Evolutionary conservation across 2,113 vertebrate species (phyloP).

Genomic region (Spea bombifrons): DNA sequence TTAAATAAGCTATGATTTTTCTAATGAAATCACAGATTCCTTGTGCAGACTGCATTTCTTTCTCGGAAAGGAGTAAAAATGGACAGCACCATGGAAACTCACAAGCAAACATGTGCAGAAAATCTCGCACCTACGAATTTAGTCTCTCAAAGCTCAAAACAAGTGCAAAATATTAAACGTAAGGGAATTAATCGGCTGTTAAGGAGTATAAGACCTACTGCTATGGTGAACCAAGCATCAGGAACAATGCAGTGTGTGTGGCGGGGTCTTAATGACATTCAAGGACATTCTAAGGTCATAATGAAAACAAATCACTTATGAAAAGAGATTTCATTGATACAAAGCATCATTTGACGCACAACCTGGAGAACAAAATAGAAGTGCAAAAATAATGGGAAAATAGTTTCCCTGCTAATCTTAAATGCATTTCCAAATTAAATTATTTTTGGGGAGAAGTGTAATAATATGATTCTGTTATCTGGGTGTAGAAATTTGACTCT

Average conservation of each 20-base stretch:
- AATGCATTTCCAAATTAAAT: too few species aligned
- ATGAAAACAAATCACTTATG: neutral
- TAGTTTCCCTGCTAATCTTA: neutral
- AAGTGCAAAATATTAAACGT: slow-evolving; percentile 37
- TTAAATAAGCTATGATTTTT: slow-evolving; percentile 14
- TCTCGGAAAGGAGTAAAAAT: slow-evolving; percentile 18
- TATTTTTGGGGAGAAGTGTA: too few species aligned
- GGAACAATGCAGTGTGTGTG: neutral
- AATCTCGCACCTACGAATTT: slow-evolving; percentile 31
- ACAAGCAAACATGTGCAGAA: slow-evolving; percentile 23
- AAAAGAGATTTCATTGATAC: slow-evolving; percentile 1
- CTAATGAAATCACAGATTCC: slow-evolving; percentile 34
- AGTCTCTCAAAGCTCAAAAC: slow-evolving; percentile 23
- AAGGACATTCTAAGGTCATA: slow-evolving; percentile 33
- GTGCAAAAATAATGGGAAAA: neutral
- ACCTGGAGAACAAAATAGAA: neutral
- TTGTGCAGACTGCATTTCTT: slow-evolving; percentile 32
- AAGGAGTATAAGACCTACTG: slow-evolving; percentile 14
- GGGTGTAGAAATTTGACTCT: too few species aligned
- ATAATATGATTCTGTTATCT: too few species aligned
- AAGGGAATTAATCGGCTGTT: slow-evolving; percentile 35
- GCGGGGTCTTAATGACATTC: slow-evolving; percentile 32
- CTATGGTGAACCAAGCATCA: slow-evolving; percentile 16
- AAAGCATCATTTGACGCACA: neutral
- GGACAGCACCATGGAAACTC: slow-evolving; percentile 41